Percentiles rank a stretch among this genome's conserved stretches.
Conservation (phyloP, 2,797 vertebrate species). For the Pantherophis vulpinus region DNA sequence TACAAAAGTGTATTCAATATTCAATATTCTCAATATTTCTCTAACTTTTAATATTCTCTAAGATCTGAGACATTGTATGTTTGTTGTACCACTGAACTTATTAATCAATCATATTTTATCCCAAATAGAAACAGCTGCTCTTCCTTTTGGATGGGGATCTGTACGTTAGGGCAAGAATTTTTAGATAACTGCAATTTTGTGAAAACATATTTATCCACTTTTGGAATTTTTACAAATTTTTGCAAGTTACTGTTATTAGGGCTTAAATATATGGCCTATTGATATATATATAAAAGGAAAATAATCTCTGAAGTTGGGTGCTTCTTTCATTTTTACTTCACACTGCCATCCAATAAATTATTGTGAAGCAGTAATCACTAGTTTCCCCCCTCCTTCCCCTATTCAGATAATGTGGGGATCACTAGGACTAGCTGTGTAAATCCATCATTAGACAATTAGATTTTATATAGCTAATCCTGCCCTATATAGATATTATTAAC, state of each 20-base stretch:
- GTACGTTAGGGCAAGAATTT: neutral
- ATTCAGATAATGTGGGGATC: neutral
- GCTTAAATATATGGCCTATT: no score
- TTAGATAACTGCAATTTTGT: neutral
- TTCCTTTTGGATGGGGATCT: no score
- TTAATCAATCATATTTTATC: no score
- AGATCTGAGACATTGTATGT: no score
- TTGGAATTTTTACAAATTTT: neutral
- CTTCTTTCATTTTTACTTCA: neutral
- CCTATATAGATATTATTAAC: neutral
- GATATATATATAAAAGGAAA: no score
- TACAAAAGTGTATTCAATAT: no score
- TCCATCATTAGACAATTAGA: neutral
- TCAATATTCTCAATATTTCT: no score
- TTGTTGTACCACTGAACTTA: no score
- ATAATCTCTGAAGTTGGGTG: neutral
- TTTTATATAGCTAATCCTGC: neutral
- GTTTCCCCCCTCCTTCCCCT: neutral
- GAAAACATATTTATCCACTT: neutral
- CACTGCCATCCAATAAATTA: neutral
- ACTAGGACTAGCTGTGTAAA: neutral
- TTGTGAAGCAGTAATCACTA: neutral
- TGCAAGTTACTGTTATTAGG: neutral
- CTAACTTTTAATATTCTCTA: no score
- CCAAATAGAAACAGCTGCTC: no score